Conservation (phyloP, 2,888 invertebrate genomes). For the Clepsis dumicolana region DNA sequence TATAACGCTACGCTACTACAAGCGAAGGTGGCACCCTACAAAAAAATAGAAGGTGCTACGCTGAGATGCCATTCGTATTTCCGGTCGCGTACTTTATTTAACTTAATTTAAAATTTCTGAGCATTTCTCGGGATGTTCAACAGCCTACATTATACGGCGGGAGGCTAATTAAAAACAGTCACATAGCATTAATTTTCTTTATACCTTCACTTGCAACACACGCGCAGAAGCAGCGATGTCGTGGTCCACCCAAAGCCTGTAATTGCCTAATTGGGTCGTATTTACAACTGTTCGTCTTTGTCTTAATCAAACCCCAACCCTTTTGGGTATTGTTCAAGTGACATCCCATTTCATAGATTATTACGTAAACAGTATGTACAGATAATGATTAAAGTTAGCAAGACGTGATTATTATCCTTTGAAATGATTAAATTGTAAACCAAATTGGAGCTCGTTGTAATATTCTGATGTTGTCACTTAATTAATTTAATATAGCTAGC, state of each 20-base stretch:
- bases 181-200: conserved; percentile 23
- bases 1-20: neutral
- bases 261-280: conserved; percentile 56
- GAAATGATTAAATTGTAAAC: conserved; percentile 31
- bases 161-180: conserved; percentile 24
- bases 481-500: conserved; percentile 48
- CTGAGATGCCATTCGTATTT: neutral
- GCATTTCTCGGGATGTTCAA: neutral
- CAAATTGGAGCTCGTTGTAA: conserved; percentile 47
- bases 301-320: conserved; percentile 50
- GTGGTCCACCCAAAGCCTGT: conserved; percentile 52
- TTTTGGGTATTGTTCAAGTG: conserved; percentile 47
- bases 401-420: conserved; percentile 33
- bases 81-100: neutral
- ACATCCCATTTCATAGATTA: conserved; percentile 40
- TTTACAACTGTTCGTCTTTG: conserved; percentile 54
- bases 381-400: conserved; percentile 32
- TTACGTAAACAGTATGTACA: conserved; percentile 37
- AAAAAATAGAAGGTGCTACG: neutral
- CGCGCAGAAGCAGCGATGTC: conserved; percentile 43
- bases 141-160: neutral
- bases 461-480: conserved; percentile 60
- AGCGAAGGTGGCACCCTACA: neutral
- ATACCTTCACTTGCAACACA: conserved; percentile 3
- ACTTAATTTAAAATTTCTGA: neutral